Evolutionary conservation across 2,113 vertebrate genomes (phyloP), one percentile per base, ranked within the genome.

Genomic region (Oryzias javanicus): DNA sequence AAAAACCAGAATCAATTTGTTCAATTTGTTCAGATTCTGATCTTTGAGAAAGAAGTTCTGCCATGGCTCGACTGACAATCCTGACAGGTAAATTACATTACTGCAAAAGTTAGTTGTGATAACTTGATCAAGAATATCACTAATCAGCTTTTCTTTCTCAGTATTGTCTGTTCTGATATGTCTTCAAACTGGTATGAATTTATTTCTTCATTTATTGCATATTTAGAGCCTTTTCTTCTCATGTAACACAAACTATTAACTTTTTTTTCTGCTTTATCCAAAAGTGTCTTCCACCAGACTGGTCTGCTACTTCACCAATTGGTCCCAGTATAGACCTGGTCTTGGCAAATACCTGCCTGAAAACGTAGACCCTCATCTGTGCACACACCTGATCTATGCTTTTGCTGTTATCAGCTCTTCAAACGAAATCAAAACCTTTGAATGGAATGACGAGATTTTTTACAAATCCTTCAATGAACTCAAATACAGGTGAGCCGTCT

Each of bases 251-350:
- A 42, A 44, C 14, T 44, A 40, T n/a, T 5, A 6, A 40, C 64
- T 14, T 48, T 10, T 27, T n/a, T 24, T 14, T 0, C 29, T 58
- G 2, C 5, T 45, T 45, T 45, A 6, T 16, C 15, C 14, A 42
- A 45, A 66, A 94, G 94, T 82, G 46, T 81, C 87, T 61, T 89
- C 92, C 42, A 93, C 86, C 59, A 84, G 91, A 76, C 88, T 96
- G 57, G 83, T 83, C 55, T 95, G 94, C 46, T 95, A 95, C 82
- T 94, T 94, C 79, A 92, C 89, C 78, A 95, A 92, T 90, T 94
- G 93, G 94, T 90, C 91, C 72, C 94, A 94, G 80, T 93, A 95
- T 52, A 80, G 90, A 56, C 85, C 91, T 1, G 89, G 84, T 0
- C 1, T n/a, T 42, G 91, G 91, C 1, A 86, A 3, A 4, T 93